Evolutionary conservation across 1,140 invertebrate genomes (phyloP), one percentile per base, ranked within the genome.

Genomic region (Octopus bimaculoides): DNA sequence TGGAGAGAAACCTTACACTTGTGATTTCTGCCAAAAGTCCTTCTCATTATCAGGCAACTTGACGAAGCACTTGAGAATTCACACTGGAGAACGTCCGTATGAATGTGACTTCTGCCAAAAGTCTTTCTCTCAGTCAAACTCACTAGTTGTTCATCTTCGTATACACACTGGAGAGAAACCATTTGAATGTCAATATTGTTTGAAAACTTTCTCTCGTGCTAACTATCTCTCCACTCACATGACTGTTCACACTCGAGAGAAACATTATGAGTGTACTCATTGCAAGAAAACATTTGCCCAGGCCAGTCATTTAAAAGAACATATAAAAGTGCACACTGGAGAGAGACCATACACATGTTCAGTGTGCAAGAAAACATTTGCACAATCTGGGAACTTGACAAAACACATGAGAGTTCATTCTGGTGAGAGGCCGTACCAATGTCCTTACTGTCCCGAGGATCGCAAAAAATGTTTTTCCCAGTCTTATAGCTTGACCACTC

Each of bases 271-370:
- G 77, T 91, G 91, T 80, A 82, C 85, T 55, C 86, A 84, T 82
- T 91, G 91, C 84, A 87, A 87, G 5, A 79, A 81, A 75, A 9
- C 69, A 56, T 84, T 81, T 78, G 81, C 74, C 4, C 86, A 93
- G 83, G 92, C 93, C 6, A 92, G 92, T 14, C 93, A 97, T 86
- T 88, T 98, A 84, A 97, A 97, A 89, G 96, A 96, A 80, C 96
- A 98, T 88, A 94, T 97, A 93, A 96, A 96, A 87, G 97, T 95
- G 0, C 96, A 98, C 86, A 83, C 81, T 7, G 83, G 81, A 26
- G 82, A 83, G 9, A 80, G 78, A 56, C 83, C 81, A 26, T 61
- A 61, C 17, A 61, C 56, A 17, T 61, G 56, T 61, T 9, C 9
- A 9, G 9, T 61, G 9, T 61, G 56, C 17, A 9, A 61, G 17